Base-by-base conservation (phyloP, 37 sponge, comb jelly and placozoan genomes). In the Trichoplax adhaerens region DNA sequence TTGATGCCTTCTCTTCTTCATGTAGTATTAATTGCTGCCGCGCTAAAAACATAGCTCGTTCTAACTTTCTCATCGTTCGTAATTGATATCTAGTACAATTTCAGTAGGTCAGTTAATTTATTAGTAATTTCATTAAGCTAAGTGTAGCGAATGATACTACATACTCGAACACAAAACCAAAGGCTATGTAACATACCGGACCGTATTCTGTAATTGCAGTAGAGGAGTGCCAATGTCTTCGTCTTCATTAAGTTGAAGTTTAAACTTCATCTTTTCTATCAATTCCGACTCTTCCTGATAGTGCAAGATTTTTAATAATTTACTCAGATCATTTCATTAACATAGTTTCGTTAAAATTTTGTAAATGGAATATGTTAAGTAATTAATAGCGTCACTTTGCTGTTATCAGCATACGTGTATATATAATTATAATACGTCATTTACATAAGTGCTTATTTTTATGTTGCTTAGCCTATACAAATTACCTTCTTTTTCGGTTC, bases 401-500 rank as follows among this genome's bases (percentile, higher is more conserved):
- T 29, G 29, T 29, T 29, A 29, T 29, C 29, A 29, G 29, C 29
- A 29, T 29, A 29, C 29, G 29, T 29, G 29, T 29, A 29, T 29
- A 29, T 29, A 29, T 29, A 29, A 29, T 29, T 29, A 29, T 29
- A 29, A 29, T 29, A 29, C 29, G 29, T 29, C 29, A 29, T 29
- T 29, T 29, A 29, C 29, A 29, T 29, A 29, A 29, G 29, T 29
- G 0, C 29, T 29, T 29, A 29, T 29, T 29, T 29, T 29, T 29
- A 29, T 29, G 29, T 29, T 29, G 29, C 29, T 29, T 29, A 29
- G 29, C 29, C 29, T 29, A 29, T 29, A 29, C 29, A 29, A 0
- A 12, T 47, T 69, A 86, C 88, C 84, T 89, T 94, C 66, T 81
- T 76, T 60, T 75, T 76, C 1, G 90, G 80, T 56, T 94, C 87